Percentiles rank a stretch among this genome's conserved stretches.
These are phyloP conservation scores for Heliconius ethilla DNA, from an alignment of 2,888 invertebrate genomes.

Conservation along the genomic window DNA sequence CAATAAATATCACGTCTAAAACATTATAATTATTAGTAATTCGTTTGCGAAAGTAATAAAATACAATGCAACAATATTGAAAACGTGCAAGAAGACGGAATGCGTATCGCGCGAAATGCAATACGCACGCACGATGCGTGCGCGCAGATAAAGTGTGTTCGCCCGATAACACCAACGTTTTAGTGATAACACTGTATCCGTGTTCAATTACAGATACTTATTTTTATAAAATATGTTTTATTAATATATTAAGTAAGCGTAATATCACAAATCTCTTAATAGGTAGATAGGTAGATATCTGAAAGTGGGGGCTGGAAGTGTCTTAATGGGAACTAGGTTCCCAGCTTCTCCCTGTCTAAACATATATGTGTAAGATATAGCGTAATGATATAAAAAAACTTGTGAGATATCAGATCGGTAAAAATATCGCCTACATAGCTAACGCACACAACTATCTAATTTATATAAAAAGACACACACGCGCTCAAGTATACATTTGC, in stretches of 20 bases:
- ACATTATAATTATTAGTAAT: slow-evolving; percentile 64
- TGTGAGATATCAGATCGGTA: background rate
- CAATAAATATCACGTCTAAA: slow-evolving; percentile 73
- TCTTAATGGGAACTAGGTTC: no score
- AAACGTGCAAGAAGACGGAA: slow-evolving; percentile 62
- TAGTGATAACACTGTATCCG: slow-evolving; percentile 60
- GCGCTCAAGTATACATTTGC: slow-evolving; percentile 15
- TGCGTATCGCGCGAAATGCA: slow-evolving; percentile 74
- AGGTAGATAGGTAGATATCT: no score
- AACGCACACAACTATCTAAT: background rate
- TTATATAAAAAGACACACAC: slow-evolving; percentile 31
- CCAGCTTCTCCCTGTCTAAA: no score
- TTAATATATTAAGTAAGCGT: slow-evolving; percentile 1
- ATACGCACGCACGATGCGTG: slow-evolving; percentile 69
- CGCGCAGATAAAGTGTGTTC: slow-evolving; percentile 73
- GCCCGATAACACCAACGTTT: slow-evolving; percentile 62
- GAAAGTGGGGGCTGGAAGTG: background rate
- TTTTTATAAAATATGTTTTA: slow-evolving; percentile 13
- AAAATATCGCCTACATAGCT: background rate
- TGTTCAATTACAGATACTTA: slow-evolving; percentile 41
- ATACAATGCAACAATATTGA: slow-evolving; percentile 63
- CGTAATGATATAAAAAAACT: background rate
- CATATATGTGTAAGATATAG: no score
- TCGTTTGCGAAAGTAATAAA: slow-evolving; percentile 73
- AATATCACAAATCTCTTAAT: background rate